A percentile compares a stretch with the other conserved stretches of the same genome.
phyloP scores from a whole-genome alignment of 1,140 invertebrate species.

The Drosophila mayri region DNA sequence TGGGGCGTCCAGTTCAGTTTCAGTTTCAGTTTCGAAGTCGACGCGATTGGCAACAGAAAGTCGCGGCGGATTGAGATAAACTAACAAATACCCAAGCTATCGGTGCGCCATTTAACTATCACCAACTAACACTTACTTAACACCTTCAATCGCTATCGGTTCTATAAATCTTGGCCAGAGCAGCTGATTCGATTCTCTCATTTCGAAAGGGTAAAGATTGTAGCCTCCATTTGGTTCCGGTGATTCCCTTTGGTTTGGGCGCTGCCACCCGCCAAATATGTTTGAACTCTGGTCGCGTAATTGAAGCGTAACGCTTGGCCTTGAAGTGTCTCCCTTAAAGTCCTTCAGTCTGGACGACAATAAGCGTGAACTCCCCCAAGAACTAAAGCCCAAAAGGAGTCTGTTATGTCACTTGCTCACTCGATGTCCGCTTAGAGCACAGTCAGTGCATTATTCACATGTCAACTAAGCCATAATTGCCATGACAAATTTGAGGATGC shows the following conservation, averaged over 20 bases:
- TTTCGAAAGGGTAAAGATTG: conserved; percentile 14
- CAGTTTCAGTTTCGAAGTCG: conserved; percentile 61
- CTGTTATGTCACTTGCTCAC: conserved; percentile 37
- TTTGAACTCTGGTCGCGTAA: conserved; percentile 30
- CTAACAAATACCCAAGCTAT: conserved; percentile 51
- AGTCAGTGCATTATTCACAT: conserved; percentile 11
- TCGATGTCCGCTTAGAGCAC: background rate
- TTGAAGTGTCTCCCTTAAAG: conserved; percentile 32
- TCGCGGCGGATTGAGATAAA: conserved; percentile 47
- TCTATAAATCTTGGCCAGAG: conserved; percentile 35
- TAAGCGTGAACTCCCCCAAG: conserved; percentile 10
- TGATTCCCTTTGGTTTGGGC: background rate
- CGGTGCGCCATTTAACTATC: conserved; percentile 54
- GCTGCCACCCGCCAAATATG: conserved; percentile 10
- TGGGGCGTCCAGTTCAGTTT: conserved; percentile 57
- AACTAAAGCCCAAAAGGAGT: conserved; percentile 20
- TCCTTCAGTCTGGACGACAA: conserved; percentile 1
- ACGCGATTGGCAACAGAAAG: conserved; percentile 64
- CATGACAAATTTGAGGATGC: conserved; percentile 23
- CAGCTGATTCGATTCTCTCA: conserved; percentile 13
- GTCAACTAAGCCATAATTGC: conserved; percentile 1
- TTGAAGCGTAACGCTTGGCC: conserved; percentile 39
- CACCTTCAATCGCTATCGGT: conserved; percentile 29
- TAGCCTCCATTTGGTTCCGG: conserved; percentile 8
- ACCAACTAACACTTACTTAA: conserved; percentile 22